A percentile compares a stretch with the other conserved stretches of the same genome.
Conservation (phyloP, 2,797 vertebrate genomes). For the Syngnathus rostellatus region DNA sequence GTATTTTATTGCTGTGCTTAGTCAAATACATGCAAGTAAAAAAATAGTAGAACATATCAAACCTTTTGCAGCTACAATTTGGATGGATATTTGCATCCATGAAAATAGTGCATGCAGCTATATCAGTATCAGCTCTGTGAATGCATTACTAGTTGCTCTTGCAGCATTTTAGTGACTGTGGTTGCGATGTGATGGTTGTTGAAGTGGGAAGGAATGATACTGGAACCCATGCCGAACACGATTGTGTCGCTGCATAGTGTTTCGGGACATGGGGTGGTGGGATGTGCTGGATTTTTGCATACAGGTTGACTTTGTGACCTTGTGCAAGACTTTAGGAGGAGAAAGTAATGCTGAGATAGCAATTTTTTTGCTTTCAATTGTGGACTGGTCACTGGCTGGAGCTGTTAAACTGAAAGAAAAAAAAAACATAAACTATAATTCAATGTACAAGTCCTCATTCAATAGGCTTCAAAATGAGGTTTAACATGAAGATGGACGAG, state of each 20-base stretch:
- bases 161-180: conserved; percentile 72
- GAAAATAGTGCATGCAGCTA: neutral
- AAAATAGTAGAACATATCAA: conserved; percentile 12
- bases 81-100: conserved; percentile 11
- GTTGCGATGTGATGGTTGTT: conserved; percentile 83
- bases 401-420: conserved; percentile 54
- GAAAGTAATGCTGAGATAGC: conserved; percentile 33
- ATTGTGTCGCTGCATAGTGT: conserved; percentile 80
- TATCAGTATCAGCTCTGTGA: neutral
- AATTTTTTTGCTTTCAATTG: conserved; percentile 3
- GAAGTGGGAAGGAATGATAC: conserved; percentile 66
- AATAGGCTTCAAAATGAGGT: neutral
- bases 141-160: neutral
- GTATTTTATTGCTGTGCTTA: conserved; percentile 27
- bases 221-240: conserved; percentile 67
- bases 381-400: conserved; percentile 45
- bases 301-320: conserved; percentile 66
- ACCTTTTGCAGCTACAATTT: conserved; percentile 17
- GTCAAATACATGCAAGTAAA: conserved; percentile 17
- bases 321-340: conserved; percentile 66
- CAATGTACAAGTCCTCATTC: neutral
- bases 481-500: neutral
- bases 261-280: conserved; percentile 67
- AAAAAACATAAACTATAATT: conserved; percentile 7
- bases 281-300: conserved; percentile 69